phyloP scores from a whole-genome alignment of 2,113 vertebrate genomes.

The Stictonetta naevosa region DNA sequence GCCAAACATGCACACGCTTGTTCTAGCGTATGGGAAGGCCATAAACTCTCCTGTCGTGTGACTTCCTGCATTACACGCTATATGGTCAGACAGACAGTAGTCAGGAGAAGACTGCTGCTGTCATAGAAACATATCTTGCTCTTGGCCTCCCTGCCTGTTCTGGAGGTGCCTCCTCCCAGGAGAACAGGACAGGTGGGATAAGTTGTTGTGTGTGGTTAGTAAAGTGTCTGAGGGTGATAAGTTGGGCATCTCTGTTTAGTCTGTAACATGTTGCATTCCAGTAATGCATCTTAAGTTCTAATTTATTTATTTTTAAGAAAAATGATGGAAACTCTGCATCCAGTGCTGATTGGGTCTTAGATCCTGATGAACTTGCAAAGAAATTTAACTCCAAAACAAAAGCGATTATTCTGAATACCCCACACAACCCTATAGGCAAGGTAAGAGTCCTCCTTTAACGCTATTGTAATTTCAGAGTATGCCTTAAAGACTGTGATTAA shows the following conservation, averaged over 20 bases:
- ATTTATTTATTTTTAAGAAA: constrained; percentile 72
- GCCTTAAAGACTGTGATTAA: background rate
- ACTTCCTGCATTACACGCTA: background rate
- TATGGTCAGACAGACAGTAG: background rate
- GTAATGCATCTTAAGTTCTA: background rate
- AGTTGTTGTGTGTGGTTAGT: background rate
- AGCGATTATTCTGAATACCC: constrained; percentile 95
- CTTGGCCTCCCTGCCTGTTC: background rate
- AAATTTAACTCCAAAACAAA: constrained; percentile 97
- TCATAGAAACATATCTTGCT: background rate
- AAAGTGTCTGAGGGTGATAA: background rate
- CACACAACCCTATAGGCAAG: constrained; percentile 95
- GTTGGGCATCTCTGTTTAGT: background rate
- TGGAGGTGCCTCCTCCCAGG: background rate
- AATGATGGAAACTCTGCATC: constrained; percentile 64
- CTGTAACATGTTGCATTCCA: background rate
- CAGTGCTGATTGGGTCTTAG: constrained; percentile 90
- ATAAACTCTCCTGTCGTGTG: background rate
- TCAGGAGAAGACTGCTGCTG: background rate
- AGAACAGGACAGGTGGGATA: background rate
- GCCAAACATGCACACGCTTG: background rate
- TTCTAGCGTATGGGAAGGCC: background rate
- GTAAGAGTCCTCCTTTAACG: constrained; percentile 67
- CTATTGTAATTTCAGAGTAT: background rate
- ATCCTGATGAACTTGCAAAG: constrained; percentile 87